These are phyloP conservation scores for Halcyon smyrnensis DNA, from an alignment of 2,797 vertebrate species.

Conservation along the genomic window DNA sequence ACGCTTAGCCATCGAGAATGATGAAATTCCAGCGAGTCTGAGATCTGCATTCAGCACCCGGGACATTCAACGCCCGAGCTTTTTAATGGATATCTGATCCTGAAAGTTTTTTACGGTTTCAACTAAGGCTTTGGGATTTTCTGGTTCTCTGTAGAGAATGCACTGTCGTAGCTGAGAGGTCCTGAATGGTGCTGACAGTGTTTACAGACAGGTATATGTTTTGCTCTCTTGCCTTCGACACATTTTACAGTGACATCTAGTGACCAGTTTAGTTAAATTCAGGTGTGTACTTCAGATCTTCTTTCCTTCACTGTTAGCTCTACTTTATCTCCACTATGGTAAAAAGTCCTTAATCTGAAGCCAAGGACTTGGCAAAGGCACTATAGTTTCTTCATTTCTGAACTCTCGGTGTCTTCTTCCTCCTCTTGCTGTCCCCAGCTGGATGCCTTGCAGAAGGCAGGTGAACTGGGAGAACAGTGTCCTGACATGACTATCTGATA, in stretches of 20 bases:
- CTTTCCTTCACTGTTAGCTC: not conserved
- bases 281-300: not conserved
- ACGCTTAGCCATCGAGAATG: not conserved
- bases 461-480: not conserved
- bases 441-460: not conserved
- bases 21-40: not conserved
- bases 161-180: not conserved
- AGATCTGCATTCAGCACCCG: accelerated
- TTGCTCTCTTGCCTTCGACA: not conserved
- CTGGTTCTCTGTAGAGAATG: not conserved
- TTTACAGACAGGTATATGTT: not conserved
- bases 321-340: not conserved
- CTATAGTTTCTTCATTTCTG: not conserved
- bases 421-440: not conserved
- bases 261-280: slow-evolving; percentile 16
- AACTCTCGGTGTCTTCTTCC: not conserved
- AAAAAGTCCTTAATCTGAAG: not conserved
- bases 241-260: slow-evolving; percentile 70
- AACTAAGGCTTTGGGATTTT: not conserved
- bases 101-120: not conserved
- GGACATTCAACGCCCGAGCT: not conserved
- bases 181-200: accelerated
- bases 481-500: not conserved
- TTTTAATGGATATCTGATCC: not conserved
- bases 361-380: not conserved